A percentile compares a stretch with the other conserved stretches of the same genome.
Conservation (phyloP, 2,113 vertebrate genomes). For the Recurvirostra avosetta region DNA sequence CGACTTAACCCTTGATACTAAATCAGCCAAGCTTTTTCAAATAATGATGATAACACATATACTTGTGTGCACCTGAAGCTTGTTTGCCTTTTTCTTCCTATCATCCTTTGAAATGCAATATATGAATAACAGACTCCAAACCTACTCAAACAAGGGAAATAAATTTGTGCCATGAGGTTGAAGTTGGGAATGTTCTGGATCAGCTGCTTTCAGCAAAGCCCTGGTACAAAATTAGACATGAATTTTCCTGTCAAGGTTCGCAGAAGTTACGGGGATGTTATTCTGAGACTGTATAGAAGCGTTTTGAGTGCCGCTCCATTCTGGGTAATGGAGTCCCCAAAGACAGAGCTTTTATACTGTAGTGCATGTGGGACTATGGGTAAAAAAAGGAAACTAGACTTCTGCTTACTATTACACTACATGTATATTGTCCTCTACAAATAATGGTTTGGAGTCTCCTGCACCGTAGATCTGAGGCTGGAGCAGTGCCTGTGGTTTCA, state of each 20-base stretch:
- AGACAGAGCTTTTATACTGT: not conserved
- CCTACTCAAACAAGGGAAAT: not conserved
- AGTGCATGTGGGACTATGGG: rapidly evolving
- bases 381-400: not conserved
- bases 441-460: not conserved
- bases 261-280: not conserved
- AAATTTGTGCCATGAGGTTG: not conserved
- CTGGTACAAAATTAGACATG: not conserved
- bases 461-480: not conserved
- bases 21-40: not conserved
- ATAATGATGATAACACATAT: rapidly evolving
- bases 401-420: not conserved
- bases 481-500: not conserved
- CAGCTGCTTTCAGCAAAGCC: not conserved
- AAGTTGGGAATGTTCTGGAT: not conserved
- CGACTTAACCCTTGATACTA: not conserved
- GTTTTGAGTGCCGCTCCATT: not conserved
- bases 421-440: not conserved
- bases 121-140: not conserved
- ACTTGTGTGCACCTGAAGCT: not conserved
- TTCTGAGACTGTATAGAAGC: not conserved
- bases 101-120: rapidly evolving
- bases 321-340: not conserved
- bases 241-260: not conserved
- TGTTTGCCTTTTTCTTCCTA: not conserved